phyloP scores from a whole-genome alignment of 2,888 invertebrate species.

The Habroteleia sp. region DNA sequence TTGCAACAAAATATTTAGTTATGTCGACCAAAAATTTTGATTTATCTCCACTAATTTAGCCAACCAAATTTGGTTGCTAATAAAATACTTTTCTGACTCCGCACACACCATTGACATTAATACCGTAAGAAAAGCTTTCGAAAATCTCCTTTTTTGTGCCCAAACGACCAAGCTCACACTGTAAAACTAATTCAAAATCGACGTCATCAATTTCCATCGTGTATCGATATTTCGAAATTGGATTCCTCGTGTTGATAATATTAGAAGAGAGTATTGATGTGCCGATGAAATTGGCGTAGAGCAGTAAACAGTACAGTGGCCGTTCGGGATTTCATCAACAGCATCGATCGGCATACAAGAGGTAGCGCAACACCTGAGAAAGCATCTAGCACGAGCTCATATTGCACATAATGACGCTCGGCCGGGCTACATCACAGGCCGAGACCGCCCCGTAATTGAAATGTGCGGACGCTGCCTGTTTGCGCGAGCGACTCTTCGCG shows the following conservation, averaged over 20 bases:
- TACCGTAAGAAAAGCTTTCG: too few relatives aligned
- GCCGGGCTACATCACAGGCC: slow-evolving; percentile 72
- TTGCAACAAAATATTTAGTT: too few relatives aligned
- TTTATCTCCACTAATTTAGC: too few relatives aligned
- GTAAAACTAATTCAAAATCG: slow-evolving; percentile 10
- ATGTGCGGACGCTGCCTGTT: slow-evolving; percentile 68
- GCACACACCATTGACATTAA: too few relatives aligned
- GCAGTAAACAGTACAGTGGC: slow-evolving; percentile 65
- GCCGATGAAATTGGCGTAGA: slow-evolving; percentile 48
- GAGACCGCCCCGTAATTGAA: slow-evolving; percentile 76
- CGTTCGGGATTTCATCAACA: slow-evolving; percentile 59
- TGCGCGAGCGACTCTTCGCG: slow-evolving; percentile 51
- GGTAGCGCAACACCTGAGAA: slow-evolving; percentile 65
- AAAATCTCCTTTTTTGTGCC: too few relatives aligned
- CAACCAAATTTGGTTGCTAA: too few relatives aligned
- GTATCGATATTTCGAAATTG: slow-evolving; percentile 14
- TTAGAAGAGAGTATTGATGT: slow-evolving; percentile 9
- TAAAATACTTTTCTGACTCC: too few relatives aligned
- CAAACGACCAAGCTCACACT: too few relatives aligned
- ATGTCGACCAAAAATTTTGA: too few relatives aligned
- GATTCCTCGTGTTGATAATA: slow-evolving; percentile 10
- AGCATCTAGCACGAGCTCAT: slow-evolving; percentile 74
- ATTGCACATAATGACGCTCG: slow-evolving; percentile 75
- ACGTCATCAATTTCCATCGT: slow-evolving; percentile 4
- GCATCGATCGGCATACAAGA: slow-evolving; percentile 62